These are phyloP conservation scores for Trichacis sp. DNA, from an alignment of 2,888 invertebrate species.

Conservation along the genomic window DNA sequence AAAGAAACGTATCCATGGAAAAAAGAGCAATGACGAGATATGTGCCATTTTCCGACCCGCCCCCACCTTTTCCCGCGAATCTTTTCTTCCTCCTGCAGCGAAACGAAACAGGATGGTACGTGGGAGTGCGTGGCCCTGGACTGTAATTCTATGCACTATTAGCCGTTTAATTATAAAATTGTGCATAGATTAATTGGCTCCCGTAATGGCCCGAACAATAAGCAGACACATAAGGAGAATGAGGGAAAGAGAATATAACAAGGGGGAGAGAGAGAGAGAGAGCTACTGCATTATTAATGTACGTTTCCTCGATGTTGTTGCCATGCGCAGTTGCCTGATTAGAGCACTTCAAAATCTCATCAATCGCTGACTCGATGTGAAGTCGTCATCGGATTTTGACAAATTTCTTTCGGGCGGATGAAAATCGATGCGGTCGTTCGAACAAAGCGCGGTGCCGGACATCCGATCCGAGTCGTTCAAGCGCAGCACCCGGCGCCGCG, in stretches of 20 bases:
- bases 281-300: background rate
- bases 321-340: background rate
- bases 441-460: slow-evolving; percentile 25
- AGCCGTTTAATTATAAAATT: slow-evolving; percentile 69
- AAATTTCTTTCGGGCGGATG: background rate
- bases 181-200: slow-evolving; percentile 68
- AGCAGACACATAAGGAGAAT: slow-evolving; percentile 32
- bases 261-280: slow-evolving; percentile 1
- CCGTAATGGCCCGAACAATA: slow-evolving; percentile 59
- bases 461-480: slow-evolving; percentile 25
- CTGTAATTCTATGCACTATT: slow-evolving; percentile 67
- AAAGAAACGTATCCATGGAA: slow-evolving; percentile 31
- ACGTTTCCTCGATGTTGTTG: no score
- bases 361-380: background rate
- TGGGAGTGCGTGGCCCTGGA: slow-evolving; percentile 66
- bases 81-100: slow-evolving; percentile 20
- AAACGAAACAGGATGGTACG: slow-evolving; percentile 47
- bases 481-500: slow-evolving; percentile 57
- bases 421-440: slow-evolving; percentile 17
- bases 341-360: background rate
- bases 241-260: slow-evolving; percentile 11
- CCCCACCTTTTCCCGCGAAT: slow-evolving; percentile 21
- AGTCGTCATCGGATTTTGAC: no score
- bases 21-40: slow-evolving; percentile 19
- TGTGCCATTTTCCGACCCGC: slow-evolving; percentile 24